Percentiles rank a stretch among this genome's conserved stretches.
These are phyloP conservation scores for Centropristis striata DNA, from an alignment of 2,113 vertebrate species.

Conservation along the genomic window DNA sequence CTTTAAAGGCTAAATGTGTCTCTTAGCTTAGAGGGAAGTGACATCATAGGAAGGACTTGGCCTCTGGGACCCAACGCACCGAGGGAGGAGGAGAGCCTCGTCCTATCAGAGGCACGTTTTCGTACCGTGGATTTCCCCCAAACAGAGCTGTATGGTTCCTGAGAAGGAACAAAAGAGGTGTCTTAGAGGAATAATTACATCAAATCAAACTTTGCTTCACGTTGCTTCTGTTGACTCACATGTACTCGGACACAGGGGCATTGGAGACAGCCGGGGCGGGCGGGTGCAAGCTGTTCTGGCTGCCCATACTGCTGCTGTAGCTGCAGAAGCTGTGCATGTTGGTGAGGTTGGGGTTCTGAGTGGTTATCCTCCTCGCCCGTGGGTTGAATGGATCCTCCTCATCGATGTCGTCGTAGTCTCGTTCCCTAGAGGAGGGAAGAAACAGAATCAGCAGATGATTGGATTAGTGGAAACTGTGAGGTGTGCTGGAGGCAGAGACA, in stretches of 20 bases:
- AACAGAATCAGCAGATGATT: neutral
- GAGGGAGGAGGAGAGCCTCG: slow-evolving; percentile 96
- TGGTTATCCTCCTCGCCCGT: slow-evolving; percentile 85
- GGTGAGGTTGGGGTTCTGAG: slow-evolving; percentile 85
- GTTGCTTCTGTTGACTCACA: slow-evolving; percentile 81
- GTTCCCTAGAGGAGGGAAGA: slow-evolving; percentile 81
- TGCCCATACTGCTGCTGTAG: slow-evolving; percentile 97
- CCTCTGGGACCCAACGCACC: slow-evolving; percentile 86
- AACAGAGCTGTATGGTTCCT: slow-evolving; percentile 95
- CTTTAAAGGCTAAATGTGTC: slow-evolving; percentile 26
- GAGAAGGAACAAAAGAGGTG: slow-evolving; percentile 13
- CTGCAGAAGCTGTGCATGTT: slow-evolving; percentile 97
- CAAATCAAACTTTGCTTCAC: too few species aligned
- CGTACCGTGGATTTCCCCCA: slow-evolving; percentile 94
- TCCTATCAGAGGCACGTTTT: slow-evolving; percentile 96
- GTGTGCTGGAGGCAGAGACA: neutral
- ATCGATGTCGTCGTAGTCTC: slow-evolving; percentile 93
- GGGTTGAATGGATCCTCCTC: slow-evolving; percentile 96
- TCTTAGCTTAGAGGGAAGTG: slow-evolving; percentile 31
- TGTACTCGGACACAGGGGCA: slow-evolving; percentile 93
- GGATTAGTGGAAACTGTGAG: too few species aligned
- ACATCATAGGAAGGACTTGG: slow-evolving; percentile 68
- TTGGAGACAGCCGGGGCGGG: slow-evolving; percentile 87
- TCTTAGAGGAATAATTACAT: neutral
- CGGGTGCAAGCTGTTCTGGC: slow-evolving; percentile 94